Base-by-base conservation (phyloP, 2,113 vertebrate species). In the Microcebus griseorufus region DNA sequence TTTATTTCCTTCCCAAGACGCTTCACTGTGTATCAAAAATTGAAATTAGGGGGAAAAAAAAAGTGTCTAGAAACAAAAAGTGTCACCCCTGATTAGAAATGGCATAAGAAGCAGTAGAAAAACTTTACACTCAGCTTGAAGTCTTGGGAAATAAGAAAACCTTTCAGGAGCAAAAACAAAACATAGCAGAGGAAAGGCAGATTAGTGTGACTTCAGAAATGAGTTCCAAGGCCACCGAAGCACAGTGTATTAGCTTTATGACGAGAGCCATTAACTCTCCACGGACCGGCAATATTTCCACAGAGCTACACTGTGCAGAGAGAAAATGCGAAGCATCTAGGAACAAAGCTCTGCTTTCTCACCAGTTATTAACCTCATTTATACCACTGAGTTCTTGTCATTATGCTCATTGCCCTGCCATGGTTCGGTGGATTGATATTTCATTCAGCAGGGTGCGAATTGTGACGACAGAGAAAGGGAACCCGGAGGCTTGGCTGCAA, bases 311-410 rank as follows among this genome's bases (percentile, higher is more conserved):
- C 27, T 81, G 83, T 14, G 27, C 32, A 58, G 32, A 88, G 73
- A 82, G 92, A 93, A 96, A 97, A 92, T 64, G 55, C 3, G 0
- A 96, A 95, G 73, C 25, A 69, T 90, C 83, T 39, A 51, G 34
- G 87, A 96, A 94, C 8, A 92, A 93, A 96, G 53, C 75, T 53
- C 29, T 32, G 25, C 53, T 88, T 95, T 94, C 94, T 95, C 95
- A 87, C 89, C 94, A 97, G 72, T 95, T 98, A 89, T 89, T 97
- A 97, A 96, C 90, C 93, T 98, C 88, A 97, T 94, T 96, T 94
- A 87, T 83, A 93, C 76, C 78, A 95, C 34, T 18, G 67, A 94
- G 82, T 80, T 70, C 62, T 70, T 60, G 70, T 91, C 93, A 89
- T 95, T 92, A 94, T 80, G 37, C 48, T 96, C 86, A 95, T 62